Conservation (phyloP, 2,888 invertebrate genomes). For the Myathropa florea region DNA sequence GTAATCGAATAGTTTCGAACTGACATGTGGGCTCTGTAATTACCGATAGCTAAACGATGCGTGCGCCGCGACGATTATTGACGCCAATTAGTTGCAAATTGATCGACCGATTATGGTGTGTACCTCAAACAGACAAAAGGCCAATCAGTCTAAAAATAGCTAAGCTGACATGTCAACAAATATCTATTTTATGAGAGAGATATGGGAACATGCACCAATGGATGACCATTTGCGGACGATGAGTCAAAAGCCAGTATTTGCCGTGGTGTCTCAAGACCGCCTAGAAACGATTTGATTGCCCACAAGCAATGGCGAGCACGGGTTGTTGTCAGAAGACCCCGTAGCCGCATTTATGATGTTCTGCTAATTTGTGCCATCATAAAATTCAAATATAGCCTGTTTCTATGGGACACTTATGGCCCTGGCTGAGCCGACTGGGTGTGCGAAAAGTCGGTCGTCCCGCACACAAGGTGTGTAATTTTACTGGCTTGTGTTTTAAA, state of each 20-base stretch:
- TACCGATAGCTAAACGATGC: slow-evolving; percentile 43
- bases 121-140: background rate
- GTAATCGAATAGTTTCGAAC: slow-evolving; percentile 18
- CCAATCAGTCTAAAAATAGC: background rate
- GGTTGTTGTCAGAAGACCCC: background rate
- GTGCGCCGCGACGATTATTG: slow-evolving; percentile 14
- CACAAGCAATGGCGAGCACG: background rate
- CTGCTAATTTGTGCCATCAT: slow-evolving; percentile 2
- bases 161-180: background rate
- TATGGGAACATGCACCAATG: no score
- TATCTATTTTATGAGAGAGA: no score
- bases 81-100: slow-evolving; percentile 11
- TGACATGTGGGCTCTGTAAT: slow-evolving; percentile 49
- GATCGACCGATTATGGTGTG: slow-evolving; percentile 4
- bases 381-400: slow-evolving; percentile 15
- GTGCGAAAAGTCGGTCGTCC: background rate
- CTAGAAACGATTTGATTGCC: background rate
- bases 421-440: background rate
- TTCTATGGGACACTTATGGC: slow-evolving; percentile 3
- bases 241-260: slow-evolving; percentile 10
- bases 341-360: background rate
- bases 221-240: background rate
- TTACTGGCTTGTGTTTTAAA: background rate
- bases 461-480: background rate
- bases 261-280: slow-evolving; percentile 12